Conservation (phyloP, 2,888 invertebrate species). For the Drosophila greeni region DNA sequence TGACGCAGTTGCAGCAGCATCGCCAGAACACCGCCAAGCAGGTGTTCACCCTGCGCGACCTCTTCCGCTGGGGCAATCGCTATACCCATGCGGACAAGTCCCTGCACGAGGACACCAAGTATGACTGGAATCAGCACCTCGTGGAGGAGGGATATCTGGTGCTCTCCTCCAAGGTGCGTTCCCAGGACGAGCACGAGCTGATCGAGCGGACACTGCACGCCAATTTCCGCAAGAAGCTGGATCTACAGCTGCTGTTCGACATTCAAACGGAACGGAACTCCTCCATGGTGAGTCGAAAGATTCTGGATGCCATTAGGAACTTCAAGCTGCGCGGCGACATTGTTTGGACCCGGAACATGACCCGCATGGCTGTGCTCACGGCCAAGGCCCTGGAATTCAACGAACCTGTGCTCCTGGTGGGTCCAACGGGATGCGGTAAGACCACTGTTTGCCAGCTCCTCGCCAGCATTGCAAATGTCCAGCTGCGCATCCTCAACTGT, state of each 20-base stretch:
- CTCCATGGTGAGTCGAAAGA: slow-evolving; percentile 87
- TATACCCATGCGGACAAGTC: slow-evolving; percentile 86
- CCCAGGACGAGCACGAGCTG: slow-evolving; percentile 87
- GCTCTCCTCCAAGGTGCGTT: slow-evolving; percentile 94
- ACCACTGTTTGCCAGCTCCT: slow-evolving; percentile 96
- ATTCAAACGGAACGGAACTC: slow-evolving; percentile 84
- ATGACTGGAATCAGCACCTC: slow-evolving; percentile 98
- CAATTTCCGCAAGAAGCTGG: slow-evolving; percentile 88
- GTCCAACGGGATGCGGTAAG: slow-evolving; percentile 99
- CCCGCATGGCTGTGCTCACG: slow-evolving; percentile 87
- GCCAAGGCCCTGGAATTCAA: slow-evolving; percentile 92
- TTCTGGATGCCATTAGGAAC: slow-evolving; percentile 84
- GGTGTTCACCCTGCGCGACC: slow-evolving; percentile 95
- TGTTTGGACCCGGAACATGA: slow-evolving; percentile 97
- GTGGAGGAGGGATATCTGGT: slow-evolving; percentile 97
- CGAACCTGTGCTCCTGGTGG: slow-evolving; percentile 96
- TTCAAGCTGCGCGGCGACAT: slow-evolving; percentile 83
- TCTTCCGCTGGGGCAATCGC: slow-evolving; percentile 98
- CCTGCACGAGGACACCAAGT: slow-evolving; percentile 82
- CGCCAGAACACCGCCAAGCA: slow-evolving; percentile 92
- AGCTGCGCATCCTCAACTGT: slow-evolving; percentile 93
- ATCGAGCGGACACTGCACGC: slow-evolving; percentile 89
- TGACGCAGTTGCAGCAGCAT: slow-evolving; percentile 91
- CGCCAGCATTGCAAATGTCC: slow-evolving; percentile 84
- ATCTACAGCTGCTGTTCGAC: slow-evolving; percentile 85